Evolutionary conservation across 1,140 invertebrate genomes (phyloP).

Genomic region (Meteorus sp.): DNA sequence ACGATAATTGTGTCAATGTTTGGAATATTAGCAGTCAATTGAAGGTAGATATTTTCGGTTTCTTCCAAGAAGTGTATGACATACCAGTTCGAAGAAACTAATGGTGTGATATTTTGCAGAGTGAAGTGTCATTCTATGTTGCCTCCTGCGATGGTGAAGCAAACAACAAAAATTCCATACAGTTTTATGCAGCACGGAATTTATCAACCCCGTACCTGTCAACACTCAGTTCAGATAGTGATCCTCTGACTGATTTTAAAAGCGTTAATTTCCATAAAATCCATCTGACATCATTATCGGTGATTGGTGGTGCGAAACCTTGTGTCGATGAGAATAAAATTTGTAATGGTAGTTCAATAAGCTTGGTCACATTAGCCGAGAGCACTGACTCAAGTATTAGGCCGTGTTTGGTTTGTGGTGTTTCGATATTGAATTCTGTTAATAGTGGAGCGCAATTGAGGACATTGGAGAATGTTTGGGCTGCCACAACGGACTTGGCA

Average conservation of each 20-base stretch:
- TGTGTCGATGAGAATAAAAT: conserved; percentile 34
- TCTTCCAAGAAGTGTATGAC: no score
- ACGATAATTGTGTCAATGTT: conserved; percentile 64
- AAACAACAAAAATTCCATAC: conserved; percentile 50
- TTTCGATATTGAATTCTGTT: conserved; percentile 41
- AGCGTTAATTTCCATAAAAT: conserved; percentile 37
- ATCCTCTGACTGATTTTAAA: conserved; percentile 48
- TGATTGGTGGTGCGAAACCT: conserved; percentile 50
- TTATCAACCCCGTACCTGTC: conserved; percentile 44
- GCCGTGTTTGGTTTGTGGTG: conserved; percentile 57
- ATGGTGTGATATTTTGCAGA: conserved; percentile 37
- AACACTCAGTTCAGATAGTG: conserved; percentile 42
- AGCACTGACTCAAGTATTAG: conserved; percentile 40
- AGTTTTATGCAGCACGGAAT: conserved; percentile 48
- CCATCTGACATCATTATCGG: conserved; percentile 58
- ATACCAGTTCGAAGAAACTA: no score
- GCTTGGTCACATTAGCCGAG: conserved; percentile 22
- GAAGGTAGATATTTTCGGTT: conserved; percentile 43
- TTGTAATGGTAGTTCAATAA: conserved; percentile 30
- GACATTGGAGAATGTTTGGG: conserved; percentile 57
- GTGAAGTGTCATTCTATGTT: conserved; percentile 51
- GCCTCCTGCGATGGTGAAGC: conserved; percentile 45
- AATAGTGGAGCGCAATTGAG: conserved; percentile 43
- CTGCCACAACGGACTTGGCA: conserved; percentile 48
- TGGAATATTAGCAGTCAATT: conserved; percentile 79